These are phyloP conservation scores for Arvicanthis niloticus DNA, from an alignment of 2,113 vertebrate species.

Conservation along the genomic window DNA sequence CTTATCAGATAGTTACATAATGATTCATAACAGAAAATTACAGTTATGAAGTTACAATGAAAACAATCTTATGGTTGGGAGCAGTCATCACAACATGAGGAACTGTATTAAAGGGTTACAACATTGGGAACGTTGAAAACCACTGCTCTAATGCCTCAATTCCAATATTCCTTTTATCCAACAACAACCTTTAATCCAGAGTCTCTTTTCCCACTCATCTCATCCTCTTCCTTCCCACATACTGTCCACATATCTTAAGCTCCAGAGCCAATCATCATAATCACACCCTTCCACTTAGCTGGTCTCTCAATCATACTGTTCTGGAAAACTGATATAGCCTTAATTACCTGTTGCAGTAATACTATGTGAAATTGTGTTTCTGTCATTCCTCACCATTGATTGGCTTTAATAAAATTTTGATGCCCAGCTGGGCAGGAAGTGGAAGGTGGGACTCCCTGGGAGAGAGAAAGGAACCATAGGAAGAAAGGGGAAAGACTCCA, in stretches of 20 bases:
- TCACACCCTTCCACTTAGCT: background rate
- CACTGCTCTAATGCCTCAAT: background rate
- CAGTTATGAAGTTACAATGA: background rate
- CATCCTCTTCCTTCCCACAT: background rate
- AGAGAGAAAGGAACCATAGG: too few species aligned
- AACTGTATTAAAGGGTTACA: background rate
- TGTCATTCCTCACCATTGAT: too few species aligned
- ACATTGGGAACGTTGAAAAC: background rate
- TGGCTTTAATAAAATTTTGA: too few species aligned
- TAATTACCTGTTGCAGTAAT: too few species aligned
- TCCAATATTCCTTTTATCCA: background rate
- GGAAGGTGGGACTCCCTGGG: too few species aligned
- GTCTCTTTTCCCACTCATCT: background rate
- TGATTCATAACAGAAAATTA: background rate
- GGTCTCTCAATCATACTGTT: background rate
- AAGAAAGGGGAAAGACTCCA: too few species aligned
- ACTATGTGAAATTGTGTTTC: too few species aligned
- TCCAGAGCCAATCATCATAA: background rate
- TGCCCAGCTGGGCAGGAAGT: too few species aligned
- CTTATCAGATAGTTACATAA: background rate
- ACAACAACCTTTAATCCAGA: background rate
- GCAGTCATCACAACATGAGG: background rate
- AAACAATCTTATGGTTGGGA: background rate
- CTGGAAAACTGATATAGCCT: background rate
- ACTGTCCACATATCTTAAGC: background rate